A percentile compares a stretch with the other conserved stretches of the same genome.
Evolutionary conservation across 1,140 invertebrate species (phyloP).

Genomic region (Panagrolaimus sp.): DNA sequence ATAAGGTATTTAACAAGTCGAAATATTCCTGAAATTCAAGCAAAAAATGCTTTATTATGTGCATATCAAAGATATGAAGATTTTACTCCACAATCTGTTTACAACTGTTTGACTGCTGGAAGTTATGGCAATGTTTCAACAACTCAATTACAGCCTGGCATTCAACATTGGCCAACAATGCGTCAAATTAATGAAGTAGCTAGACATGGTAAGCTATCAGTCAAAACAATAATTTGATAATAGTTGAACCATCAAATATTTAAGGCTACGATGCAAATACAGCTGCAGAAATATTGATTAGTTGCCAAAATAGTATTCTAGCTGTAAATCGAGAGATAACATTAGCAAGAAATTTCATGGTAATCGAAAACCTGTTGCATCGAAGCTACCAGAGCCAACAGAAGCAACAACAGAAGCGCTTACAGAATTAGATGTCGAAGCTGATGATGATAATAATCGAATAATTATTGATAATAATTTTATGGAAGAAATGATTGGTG

Average conservation of each 20-base stretch:
- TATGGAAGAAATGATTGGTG: background rate
- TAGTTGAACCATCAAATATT: too few species aligned
- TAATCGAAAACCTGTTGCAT: background rate
- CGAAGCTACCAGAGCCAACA: background rate
- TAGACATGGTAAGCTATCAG: too few species aligned
- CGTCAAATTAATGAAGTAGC: background rate
- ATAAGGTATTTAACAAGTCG: background rate
- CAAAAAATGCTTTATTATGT: background rate
- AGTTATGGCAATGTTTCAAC: background rate
- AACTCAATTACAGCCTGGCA: background rate
- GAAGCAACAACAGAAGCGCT: background rate
- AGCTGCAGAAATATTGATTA: too few species aligned
- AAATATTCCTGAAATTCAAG: too few species aligned
- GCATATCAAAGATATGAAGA: background rate
- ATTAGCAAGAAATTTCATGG: background rate
- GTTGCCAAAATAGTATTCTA: background rate
- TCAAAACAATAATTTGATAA: too few species aligned
- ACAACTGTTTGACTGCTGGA: background rate
- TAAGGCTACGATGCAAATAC: too few species aligned
- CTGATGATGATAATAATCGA: background rate
- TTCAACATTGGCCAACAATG: background rate
- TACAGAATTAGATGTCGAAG: background rate
- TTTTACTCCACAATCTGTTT: background rate
- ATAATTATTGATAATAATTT: conserved; percentile 13
- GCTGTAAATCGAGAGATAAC: background rate